Percentiles rank a stretch among this genome's conserved stretches.
Evolutionary conservation across 2,888 invertebrate species (phyloP).

Genomic region (Troglohyphantes excavatus): DNA sequence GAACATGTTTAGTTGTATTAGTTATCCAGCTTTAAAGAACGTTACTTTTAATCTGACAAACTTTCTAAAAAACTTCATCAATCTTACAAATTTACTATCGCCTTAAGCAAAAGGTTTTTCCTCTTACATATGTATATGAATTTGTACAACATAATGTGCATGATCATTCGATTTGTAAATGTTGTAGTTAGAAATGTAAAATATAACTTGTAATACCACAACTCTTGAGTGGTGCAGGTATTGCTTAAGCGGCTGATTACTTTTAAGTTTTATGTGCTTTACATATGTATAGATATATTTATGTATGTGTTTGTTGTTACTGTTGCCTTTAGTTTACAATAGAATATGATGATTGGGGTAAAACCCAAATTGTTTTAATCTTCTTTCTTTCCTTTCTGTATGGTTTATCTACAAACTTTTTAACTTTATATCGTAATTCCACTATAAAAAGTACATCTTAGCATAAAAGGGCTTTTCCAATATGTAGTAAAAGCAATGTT

Average conservation of each 20-base stretch:
- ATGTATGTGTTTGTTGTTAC: slow-evolving; percentile 33
- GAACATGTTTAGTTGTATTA: slow-evolving; percentile 61
- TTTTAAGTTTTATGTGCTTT: slow-evolving; percentile 46
- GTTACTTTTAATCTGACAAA: slow-evolving; percentile 39
- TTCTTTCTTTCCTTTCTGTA: neutral
- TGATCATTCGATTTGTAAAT: slow-evolving; percentile 77
- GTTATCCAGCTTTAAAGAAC: slow-evolving; percentile 53
- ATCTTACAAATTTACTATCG: slow-evolving; percentile 68
- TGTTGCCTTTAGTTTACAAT: slow-evolving; percentile 24
- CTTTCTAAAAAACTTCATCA: slow-evolving; percentile 53
- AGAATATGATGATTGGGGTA: neutral
- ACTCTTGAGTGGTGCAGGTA: slow-evolving; percentile 37
- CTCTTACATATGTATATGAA: slow-evolving; percentile 77
- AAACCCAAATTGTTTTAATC: slow-evolving; percentile 4
- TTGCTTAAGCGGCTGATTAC: slow-evolving; percentile 59
- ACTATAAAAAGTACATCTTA: slow-evolving; percentile 61
- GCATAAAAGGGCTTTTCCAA: slow-evolving; percentile 61
- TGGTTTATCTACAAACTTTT: slow-evolving; percentile 26
- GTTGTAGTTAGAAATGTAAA: slow-evolving; percentile 74
- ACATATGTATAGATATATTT: slow-evolving; percentile 32
- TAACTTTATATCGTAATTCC: slow-evolving; percentile 49
- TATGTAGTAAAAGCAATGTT: slow-evolving; percentile 64
- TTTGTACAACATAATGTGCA: slow-evolving; percentile 76
- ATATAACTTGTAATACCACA: slow-evolving; percentile 59
- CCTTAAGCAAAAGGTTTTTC: slow-evolving; percentile 58